Conservation (phyloP, 1,140 invertebrate genomes). For the Galleria mellonella region DNA sequence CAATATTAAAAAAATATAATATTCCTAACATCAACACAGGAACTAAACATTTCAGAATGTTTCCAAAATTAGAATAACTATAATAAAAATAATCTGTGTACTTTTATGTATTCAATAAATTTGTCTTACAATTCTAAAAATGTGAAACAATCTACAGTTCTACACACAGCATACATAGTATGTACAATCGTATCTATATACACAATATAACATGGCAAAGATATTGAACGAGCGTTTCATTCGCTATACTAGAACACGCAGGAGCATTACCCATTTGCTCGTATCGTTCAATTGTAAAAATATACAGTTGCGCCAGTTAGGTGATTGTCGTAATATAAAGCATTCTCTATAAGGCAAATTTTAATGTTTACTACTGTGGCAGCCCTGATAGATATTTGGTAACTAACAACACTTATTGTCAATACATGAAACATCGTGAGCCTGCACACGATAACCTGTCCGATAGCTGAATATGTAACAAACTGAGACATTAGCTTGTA, state of each 20-base stretch:
- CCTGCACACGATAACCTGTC: slow-evolving; percentile 4
- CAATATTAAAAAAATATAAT: neutral
- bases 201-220: slow-evolving; percentile 53
- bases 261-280: slow-evolving; percentile 13
- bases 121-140: slow-evolving; percentile 45
- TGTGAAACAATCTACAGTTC: slow-evolving; percentile 59
- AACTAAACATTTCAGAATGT: neutral
- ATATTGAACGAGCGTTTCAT: slow-evolving; percentile 21
- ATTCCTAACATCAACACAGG: neutral
- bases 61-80: slow-evolving; percentile 9
- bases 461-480: no score
- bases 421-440: slow-evolving; percentile 15
- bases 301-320: slow-evolving; percentile 8
- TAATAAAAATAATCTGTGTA: slow-evolving; percentile 28
- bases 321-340: slow-evolving; percentile 7
- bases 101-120: slow-evolving; percentile 27
- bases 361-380: slow-evolving; percentile 23
- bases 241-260: slow-evolving; percentile 28
- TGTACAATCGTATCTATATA: slow-evolving; percentile 66
- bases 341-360: slow-evolving; percentile 13
- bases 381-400: slow-evolving; percentile 28
- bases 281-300: slow-evolving; percentile 11
- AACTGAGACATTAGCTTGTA: no score
- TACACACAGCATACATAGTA: slow-evolving; percentile 68
- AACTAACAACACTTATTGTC: slow-evolving; percentile 56